A percentile compares a stretch with the other conserved stretches of the same genome.
phyloP scores from a whole-genome alignment of 2,113 vertebrate genomes.

The Paratilapia polleni region DNA sequence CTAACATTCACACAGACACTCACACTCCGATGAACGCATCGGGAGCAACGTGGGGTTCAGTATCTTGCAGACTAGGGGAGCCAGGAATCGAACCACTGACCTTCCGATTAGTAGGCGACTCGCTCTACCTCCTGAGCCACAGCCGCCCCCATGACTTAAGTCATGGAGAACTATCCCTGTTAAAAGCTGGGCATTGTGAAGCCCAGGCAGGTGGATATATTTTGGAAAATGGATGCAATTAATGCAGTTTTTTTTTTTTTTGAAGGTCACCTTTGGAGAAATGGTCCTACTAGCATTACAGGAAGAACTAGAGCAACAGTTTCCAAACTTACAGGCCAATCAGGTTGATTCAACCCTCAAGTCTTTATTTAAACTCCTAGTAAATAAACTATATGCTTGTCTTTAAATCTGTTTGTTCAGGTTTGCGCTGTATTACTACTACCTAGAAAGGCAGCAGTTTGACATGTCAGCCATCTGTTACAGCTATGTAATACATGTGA shows the following conservation, averaged over 20 bases:
- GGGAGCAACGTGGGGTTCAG: too few species aligned
- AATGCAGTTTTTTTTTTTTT: neutral
- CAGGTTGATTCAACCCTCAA: neutral
- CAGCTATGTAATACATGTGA: neutral
- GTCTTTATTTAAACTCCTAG: neutral
- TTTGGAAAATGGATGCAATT: neutral
- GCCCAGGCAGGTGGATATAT: neutral
- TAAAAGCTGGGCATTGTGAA: too few species aligned
- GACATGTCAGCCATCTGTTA: neutral
- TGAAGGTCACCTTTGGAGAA: slow-evolving; percentile 11
- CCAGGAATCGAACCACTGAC: too few species aligned
- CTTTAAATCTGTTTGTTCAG: too few species aligned
- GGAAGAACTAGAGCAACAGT: neutral
- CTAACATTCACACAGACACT: too few species aligned
- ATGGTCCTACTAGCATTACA: neutral
- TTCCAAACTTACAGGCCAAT: neutral
- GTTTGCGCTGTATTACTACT: too few species aligned
- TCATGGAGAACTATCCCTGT: neutral
- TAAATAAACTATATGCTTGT: neutral
- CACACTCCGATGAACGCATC: too few species aligned
- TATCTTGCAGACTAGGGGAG: too few species aligned
- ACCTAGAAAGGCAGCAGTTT: too few species aligned
- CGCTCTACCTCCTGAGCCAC: too few species aligned
- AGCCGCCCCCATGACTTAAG: too few species aligned
- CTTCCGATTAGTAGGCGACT: too few species aligned